phyloP scores from a whole-genome alignment of 2,797 vertebrate species.

The Hafferia zeledoni region DNA sequence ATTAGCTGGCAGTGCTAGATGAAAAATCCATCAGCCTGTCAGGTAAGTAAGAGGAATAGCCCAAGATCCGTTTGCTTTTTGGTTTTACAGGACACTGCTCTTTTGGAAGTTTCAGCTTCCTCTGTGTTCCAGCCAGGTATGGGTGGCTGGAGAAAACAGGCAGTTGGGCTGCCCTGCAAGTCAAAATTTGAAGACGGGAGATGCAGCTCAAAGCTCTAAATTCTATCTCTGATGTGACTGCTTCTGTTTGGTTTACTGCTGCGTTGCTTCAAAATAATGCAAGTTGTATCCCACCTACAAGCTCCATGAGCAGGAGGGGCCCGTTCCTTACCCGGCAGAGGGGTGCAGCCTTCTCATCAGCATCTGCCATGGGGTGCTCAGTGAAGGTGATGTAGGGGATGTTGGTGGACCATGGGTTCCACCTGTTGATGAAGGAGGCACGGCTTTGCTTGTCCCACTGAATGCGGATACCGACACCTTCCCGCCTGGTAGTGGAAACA shows the following conservation, averaged over 20 bases:
- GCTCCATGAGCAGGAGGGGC: background rate
- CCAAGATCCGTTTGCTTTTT: background rate
- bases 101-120: background rate
- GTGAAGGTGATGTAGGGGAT: conserved; percentile 93
- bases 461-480: conserved; percentile 88
- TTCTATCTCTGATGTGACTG: background rate
- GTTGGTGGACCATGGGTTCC: conserved; percentile 96
- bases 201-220: background rate
- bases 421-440: conserved; percentile 90
- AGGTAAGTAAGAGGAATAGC: background rate
- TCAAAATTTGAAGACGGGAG: background rate
- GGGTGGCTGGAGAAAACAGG: background rate
- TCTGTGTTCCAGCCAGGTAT: accelerated
- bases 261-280: background rate
- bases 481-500: conserved; percentile 78
- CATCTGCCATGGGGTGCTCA: conserved; percentile 90
- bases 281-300: accelerated
- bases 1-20: background rate
- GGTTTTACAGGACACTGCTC: background rate
- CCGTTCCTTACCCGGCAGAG: conserved; percentile 86
- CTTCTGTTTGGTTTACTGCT: background rate
- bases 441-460: conserved; percentile 94
- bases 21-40: background rate
- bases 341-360: conserved; percentile 89
- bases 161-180: background rate